Base-by-base conservation (phyloP, 2,113 vertebrate species). In the Heloderma charlesbogerti region DNA sequence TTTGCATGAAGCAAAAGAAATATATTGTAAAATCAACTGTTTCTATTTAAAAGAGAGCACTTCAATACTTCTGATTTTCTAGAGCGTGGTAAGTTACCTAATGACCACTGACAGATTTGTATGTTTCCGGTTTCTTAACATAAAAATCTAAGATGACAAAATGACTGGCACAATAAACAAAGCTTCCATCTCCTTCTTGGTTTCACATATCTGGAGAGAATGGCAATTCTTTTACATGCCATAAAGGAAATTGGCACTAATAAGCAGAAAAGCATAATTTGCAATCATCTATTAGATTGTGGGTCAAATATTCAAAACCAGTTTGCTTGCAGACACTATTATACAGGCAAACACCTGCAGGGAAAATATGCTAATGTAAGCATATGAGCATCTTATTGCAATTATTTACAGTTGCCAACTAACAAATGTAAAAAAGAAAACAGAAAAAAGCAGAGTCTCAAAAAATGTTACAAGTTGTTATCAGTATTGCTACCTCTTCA, bases 71-170 rank as follows among this genome's bases (percentile, higher is more conserved):
- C 71, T 3, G n/a, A 0, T 43, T 87, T 10, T 84, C 51, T 12
- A 18, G n/a, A 89, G 27, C 37, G 25, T 3, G 43, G 57, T 4
- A 69, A 29, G 63, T 9, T 82, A 0, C 2, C 43, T 31, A 60
- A 31, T 1, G 48, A 54, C 0, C 0, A 25, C 89, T 57, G 72
- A 34, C 18, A 0, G 3, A 45, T n/a, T 63, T 85, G 18, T 43
- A 18, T 85, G 37, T 10, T 89, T 54, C 34, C 20, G 8, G 48
- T 25, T 94, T 80, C 22, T 43, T 74, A n/a, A 93, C 87, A 40
- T 37, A 81, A 74, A 88, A 84, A 86, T 78, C 31, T 69, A 84
- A 92, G 80, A 48, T 29, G 48, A 81, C 63, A 31, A 94, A 87
- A 63, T 27, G 72, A 89, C 67, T 90, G 31, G 57, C n/a, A 82